Evolutionary conservation across 2,888 invertebrate genomes (phyloP), one percentile per base, ranked within the genome.

Genomic region (Xanthia icteritia): DNA sequence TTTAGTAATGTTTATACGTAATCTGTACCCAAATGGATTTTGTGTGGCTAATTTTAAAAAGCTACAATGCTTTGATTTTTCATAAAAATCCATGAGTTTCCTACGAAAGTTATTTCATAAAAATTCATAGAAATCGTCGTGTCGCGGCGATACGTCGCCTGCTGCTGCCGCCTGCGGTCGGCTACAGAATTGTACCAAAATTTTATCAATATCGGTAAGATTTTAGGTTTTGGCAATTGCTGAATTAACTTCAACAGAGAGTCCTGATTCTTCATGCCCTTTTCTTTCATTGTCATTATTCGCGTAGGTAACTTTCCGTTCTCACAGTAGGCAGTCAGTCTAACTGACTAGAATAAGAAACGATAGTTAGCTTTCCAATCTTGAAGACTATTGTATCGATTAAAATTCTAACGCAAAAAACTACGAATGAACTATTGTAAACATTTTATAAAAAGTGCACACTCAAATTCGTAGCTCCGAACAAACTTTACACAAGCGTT

Each of bases 391-490:
- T 20, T 45, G 27, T 15, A 66, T 27, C 20, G 6, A 31, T 48
- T 0, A 66, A 27, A 48, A 48, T 5, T 66, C 13, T 48, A 48
- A 48, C 6, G 17, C 42, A 36, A 39, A 71, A 27, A 69, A 9
- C n/a, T 11, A 20, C 45, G 20, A 20, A 8, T 20, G 4, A 13
- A 31, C n/a, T 20, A 61, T 71, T n/a, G 11, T 45, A 58, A 48
- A 31, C 2, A 76, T 27, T 48, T 64, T 0, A 13, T 0, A 77
- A 77, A 39, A 31, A 5, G 83, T 58, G 88, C 89, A 78, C 83
- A 90, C 81, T 54, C 20, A 76, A 73, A 80, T 93, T 93, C 90
- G 86, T 92, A 89, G 77, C 87, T 92, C 83, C 84, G 69, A 73
- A 72, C n/a, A 48, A 80, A 84, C 82, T 84, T 86, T 89, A 89